phyloP scores from a whole-genome alignment of 2,888 invertebrate species.

The Clusia tigrina region DNA sequence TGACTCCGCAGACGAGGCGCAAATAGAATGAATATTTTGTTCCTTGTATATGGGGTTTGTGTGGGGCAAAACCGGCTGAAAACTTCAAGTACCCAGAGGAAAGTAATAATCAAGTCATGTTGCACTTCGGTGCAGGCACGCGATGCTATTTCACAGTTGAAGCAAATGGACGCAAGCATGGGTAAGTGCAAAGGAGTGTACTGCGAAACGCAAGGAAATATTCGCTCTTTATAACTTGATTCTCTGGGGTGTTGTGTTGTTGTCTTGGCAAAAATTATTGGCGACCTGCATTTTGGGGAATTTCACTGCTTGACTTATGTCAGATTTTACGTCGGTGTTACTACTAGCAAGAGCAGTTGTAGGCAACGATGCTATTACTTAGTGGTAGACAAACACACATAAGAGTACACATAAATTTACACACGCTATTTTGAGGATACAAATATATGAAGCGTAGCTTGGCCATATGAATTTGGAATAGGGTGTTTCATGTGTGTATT shows the following conservation, averaged over 20 bases:
- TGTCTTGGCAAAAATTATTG: constrained; percentile 19
- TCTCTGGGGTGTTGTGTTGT: no score
- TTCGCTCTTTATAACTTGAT: background rate
- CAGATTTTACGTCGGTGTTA: no score
- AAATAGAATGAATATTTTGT: constrained; percentile 8
- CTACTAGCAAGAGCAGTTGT: no score
- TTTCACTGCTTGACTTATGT: background rate
- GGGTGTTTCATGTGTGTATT: background rate
- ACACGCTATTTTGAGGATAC: no score
- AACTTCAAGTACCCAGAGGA: constrained; percentile 8
- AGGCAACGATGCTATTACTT: background rate
- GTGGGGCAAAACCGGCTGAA: background rate
- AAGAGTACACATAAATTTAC: background rate
- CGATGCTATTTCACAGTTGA: constrained; percentile 5
- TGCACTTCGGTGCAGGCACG: constrained; percentile 17
- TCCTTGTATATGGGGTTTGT: background rate
- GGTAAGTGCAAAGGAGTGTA: background rate
- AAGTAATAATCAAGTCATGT: constrained; percentile 27
- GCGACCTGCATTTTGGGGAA: constrained; percentile 2
- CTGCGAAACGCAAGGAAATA: background rate
- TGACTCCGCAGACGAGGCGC: constrained; percentile 19
- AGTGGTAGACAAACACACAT: background rate
- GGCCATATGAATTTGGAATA: no score
- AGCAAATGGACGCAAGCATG: background rate
- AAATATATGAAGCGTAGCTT: background rate